Base-by-base conservation (phyloP, 2,888 invertebrate genomes). In the Torymus auratus region DNA sequence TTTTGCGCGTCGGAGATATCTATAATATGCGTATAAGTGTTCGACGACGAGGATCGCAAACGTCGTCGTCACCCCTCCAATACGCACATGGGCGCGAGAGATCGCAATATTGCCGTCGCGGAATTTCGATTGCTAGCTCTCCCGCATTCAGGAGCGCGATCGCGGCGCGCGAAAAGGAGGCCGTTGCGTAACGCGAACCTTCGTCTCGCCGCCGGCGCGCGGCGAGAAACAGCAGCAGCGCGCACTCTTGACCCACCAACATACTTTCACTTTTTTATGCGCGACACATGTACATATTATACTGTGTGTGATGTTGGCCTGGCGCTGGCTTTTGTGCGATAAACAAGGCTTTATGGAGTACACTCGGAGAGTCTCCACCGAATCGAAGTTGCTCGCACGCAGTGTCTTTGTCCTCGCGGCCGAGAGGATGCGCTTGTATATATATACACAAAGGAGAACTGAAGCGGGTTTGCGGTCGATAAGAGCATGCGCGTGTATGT, bases 171-270 rank as follows among this genome's bases (percentile, higher is more conserved):
- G 55, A 23, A 65, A 64, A 56, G 71, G 62, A 78, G 13, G 79
- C 73, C 69, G 74, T 72, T 67, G 68, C 71, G 77, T 76, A 76
- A 80, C 28, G 67, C 41, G 28, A 71, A 71, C 58, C 64, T 58
- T 56, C 65, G 15, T 55, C 20, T 62, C 53, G 20, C 55, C 28
- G 56, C 15, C 23, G 23, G 41, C 50, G 5, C 55, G 20, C 28
- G 68, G 56, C 20, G 11, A 75, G 60, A 58, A 69, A 74, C 80
- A 56, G 64, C 80, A 28, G 28, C 28, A 28, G 28, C 28, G 28
- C 76, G 83, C 85, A 85, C 88, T 88, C 88, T 88, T 89, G 89
- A 89, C 89, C 89, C 84, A 89, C 84, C 89, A 82, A 86, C 87
- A 86, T 83, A 88, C 89, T 89, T 89, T 89, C 89, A 86, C 88